Evolutionary conservation across 2,113 vertebrate genomes (phyloP), one percentile per base, ranked within the genome.

Genomic region (Tetraodon nigroviridis): DNA sequence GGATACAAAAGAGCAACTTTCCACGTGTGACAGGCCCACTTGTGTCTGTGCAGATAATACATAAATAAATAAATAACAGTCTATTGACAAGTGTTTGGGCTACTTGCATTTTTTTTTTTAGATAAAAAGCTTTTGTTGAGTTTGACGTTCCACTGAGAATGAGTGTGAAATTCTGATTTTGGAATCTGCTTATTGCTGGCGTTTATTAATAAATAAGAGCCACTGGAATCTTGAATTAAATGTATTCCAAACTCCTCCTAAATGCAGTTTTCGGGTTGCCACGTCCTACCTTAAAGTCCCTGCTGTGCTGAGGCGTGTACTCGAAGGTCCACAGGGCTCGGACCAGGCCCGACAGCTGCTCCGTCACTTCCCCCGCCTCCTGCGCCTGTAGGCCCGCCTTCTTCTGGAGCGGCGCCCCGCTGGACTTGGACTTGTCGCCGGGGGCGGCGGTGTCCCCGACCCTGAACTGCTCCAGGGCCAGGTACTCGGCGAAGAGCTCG

Each of bases 261-360:
- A 18, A 20, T 21, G 10, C 21, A 51, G 22, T 29, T 19, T 18
- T 48, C 18, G 20, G n/a, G 3, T 48, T 18, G n/a, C 15, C 14
- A 17, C 17, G 3, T n/a, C 51, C 17, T 89, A 98, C 96, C 96
- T 99, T 99, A 85, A 99, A 98, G 77, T 99, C 94, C 27, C 95
- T 92, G 81, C 95, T 97, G 90, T 95, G 94, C 81, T 98, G 96
- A 58, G 96, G 96, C 0, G 95, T 99, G 90, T 97, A 97, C 78
- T 98, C 94, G 48, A 97, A 92, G n/a, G 96, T 98, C 96, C 96
- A 99, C 13, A 99, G 92, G 27, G 96, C 95, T 40, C 96, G 91
- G 50, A 98, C 94, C 64, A 99, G 93, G 6, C 94, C 91, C 71
- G 95, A 95, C 77, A 99, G 93, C 88, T 97, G 95, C 84, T 98